Conservation (phyloP, 1,140 invertebrate species). For the Heliconius himera region DNA sequence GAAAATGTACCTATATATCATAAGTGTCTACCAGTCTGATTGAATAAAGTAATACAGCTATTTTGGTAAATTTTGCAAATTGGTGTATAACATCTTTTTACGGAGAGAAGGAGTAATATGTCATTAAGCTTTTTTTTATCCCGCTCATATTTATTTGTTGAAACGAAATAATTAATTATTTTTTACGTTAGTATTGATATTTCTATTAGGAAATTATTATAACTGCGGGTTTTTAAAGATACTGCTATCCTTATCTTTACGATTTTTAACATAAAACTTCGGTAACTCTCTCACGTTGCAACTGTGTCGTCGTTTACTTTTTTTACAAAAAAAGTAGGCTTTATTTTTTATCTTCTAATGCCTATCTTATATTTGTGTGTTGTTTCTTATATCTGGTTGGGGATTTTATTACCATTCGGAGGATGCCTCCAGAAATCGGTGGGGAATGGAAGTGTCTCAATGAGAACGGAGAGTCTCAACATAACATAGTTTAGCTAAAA, state of each 20-base stretch:
- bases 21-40: not conserved
- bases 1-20: not conserved
- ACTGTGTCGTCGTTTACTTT: not conserved
- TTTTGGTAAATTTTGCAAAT: not conserved
- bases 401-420: too few species aligned
- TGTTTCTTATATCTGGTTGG: not conserved
- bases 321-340: not conserved
- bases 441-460: too few species aligned
- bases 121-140: too few species aligned
- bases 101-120: not conserved
- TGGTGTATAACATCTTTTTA: too few species aligned
- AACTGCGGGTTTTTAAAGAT: not conserved
- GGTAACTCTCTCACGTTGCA: not conserved
- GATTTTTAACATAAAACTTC: not conserved
- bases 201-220: not conserved
- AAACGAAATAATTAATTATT: not conserved
- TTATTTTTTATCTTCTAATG: not conserved
- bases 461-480: too few species aligned
- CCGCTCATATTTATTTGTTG: not conserved
- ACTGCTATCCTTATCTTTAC: not conserved
- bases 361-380: not conserved
- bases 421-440: too few species aligned
- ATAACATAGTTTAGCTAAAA: too few species aligned
- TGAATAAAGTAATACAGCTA: not conserved
- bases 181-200: not conserved